Base-by-base conservation (phyloP, 1,140 invertebrate genomes). In the Rhyzopertha dominica region DNA sequence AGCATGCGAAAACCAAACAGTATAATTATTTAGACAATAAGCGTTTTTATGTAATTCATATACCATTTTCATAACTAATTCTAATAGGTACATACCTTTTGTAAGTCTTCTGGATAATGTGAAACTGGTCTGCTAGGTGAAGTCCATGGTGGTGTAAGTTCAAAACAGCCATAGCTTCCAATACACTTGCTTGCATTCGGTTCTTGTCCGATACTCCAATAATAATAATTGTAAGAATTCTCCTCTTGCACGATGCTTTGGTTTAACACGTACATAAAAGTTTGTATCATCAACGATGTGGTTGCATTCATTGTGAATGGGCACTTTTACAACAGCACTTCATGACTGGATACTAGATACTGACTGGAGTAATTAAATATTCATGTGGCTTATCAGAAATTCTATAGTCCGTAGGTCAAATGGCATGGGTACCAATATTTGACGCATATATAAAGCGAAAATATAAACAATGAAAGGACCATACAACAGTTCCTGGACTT, bases 91-190 rank as follows among this genome's bases (percentile, higher is more conserved):
- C 23, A 18, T 37, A 84, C 74, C 40, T 68, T 72, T 31, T 75
- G 69, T 17, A 81, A 70, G 46, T 77, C 71, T 47, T 77, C 73
- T 0, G 90, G 90, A 62, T 88, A 87, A 8, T 82, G 73, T 42
- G 82, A 84, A 19, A 90, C 80, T 5, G 87, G 87, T 24, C 89
- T 72, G 28, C 80, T 77, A 40, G 80, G 78, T 4, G 82, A 83
- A 0, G 80, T 79, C 85, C 87, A 93, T 2, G 87, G 87, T 16
- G 79, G 73, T n/a, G 75, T 78, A 28, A 89, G 80, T 22, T 85
- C 83, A 58, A 88, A 91, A 62, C 90, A 93, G 4, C 88, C 90
- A 49, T 85, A 90, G 0, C 78, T 74, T 1, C 79, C 81, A 60
- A 83, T 91, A 59, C 88, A 93, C 62, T 67, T 70, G 1, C 64